Percentiles rank a stretch among this genome's conserved stretches.
phyloP scores from a whole-genome alignment of 2,113 vertebrate genomes.

The Corythornis cristatus region DNA sequence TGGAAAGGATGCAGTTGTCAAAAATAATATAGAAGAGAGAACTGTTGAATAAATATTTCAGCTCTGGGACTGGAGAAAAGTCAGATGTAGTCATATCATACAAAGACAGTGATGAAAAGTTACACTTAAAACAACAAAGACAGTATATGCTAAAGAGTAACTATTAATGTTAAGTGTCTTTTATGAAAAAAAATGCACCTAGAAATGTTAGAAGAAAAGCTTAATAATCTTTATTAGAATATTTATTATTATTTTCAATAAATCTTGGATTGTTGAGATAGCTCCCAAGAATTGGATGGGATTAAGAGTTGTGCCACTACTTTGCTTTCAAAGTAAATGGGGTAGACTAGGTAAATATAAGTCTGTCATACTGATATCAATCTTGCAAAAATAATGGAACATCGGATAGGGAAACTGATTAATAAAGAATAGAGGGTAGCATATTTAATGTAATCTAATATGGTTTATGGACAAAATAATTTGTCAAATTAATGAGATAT shows the following conservation, averaged over 20 bases:
- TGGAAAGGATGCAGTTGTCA: neutral
- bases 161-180: neutral
- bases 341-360: neutral
- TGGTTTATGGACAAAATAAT: conserved; percentile 23
- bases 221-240: neutral
- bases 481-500: neutral
- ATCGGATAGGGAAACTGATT: neutral
- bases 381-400: conserved; percentile 5
- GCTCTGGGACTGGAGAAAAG: neutral
- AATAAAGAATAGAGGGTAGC: neutral
- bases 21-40: neutral
- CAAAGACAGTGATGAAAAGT: neutral
- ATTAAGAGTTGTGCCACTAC: neutral
- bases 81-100: neutral
- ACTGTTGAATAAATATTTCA: neutral
- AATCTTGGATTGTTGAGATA: neutral
- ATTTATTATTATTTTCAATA: neutral
- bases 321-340: neutral
- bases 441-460: conserved; percentile 3
- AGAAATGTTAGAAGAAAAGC: neutral
- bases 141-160: neutral
- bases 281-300: neutral
- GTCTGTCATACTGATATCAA: neutral
- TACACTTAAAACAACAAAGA: neutral
- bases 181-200: neutral